Base-by-base conservation (phyloP, 1,140 invertebrate genomes). In the Drosophila takahashii region DNA sequence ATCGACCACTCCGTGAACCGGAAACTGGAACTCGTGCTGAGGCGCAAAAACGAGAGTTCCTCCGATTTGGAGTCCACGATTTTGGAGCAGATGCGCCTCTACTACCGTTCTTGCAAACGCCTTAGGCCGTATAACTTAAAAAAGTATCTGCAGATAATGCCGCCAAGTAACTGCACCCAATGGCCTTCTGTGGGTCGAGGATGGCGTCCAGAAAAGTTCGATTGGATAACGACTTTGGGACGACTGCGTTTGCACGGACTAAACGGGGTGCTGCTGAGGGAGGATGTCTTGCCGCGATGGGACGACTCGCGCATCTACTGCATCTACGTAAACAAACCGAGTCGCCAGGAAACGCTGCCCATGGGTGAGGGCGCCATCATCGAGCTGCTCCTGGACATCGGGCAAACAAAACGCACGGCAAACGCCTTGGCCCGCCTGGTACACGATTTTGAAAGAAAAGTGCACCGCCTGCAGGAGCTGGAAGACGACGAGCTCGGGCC, bases 81-180 rank as follows among this genome's bases (percentile, higher is more conserved):
- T 1, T 60, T 80, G 1, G 61, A 86, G 26, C 76, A 83, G 44
- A 73, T 90, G 67, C 67, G 86, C 0, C 70, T 54, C 1, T 91
- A 91, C 29, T 92, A 91, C 44, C 81, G 85, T 8, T 74, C 90
- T 27, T 92, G 90, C 26, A 91, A 91, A 32, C 89, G 89, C 3
- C 69, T 92, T 5, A 91, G 91, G 44, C 90, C 87, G 0, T 91
- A 91, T 22, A 91, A 91, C 72, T 56, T 92, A 0, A 92, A 91
- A n/a, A 90, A 91, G 41, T 92, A 90, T 67, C 58, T 92, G 37
- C 70, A 80, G 36, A 48, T 90, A 3, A 41, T 92, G 37, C 71
- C 71, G 7, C 84, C 90, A 0, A 47, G 60, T 0, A 87, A 72
- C n/a, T 64, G 42, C 0, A 67, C 76, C 1, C 44, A 64, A 45